Percentiles rank a stretch among this genome's conserved stretches.
Conservation (phyloP, 2,113 vertebrate genomes). For the Corythaeola cristata region DNA sequence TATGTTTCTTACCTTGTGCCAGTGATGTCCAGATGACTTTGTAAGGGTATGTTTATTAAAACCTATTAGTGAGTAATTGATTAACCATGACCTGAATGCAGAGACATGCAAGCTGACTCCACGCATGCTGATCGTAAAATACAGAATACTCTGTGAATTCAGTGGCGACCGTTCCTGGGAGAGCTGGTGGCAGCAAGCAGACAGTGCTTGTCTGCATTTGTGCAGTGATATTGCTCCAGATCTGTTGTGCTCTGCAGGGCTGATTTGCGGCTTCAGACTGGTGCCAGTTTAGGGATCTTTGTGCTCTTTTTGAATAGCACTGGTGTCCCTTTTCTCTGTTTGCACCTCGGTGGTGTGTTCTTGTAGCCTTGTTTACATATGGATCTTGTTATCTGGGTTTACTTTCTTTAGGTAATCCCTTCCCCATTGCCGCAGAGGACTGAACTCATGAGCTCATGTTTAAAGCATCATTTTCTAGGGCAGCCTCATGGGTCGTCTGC, state of each 20-base stretch:
- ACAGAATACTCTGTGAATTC: background rate
- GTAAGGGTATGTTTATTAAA: background rate
- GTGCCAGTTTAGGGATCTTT: background rate
- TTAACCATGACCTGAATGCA: background rate
- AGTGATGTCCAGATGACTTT: background rate
- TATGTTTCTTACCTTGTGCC: background rate
- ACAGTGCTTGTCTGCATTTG: background rate
- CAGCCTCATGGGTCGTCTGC: background rate
- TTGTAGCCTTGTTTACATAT: background rate
- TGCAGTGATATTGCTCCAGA: background rate
- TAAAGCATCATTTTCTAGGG: background rate
- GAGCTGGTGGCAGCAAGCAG: background rate
- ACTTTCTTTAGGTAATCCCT: background rate
- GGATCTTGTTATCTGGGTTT: background rate
- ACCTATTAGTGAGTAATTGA: background rate
- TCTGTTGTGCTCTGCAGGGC: background rate
- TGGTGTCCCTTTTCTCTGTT: background rate
- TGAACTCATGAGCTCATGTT: background rate
- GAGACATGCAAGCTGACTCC: background rate
- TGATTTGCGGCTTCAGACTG: background rate
- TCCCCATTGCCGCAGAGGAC: background rate
- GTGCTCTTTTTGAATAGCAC: background rate
- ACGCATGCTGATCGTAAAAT: background rate
- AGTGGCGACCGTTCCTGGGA: background rate
- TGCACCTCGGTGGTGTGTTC: background rate